A percentile compares a stretch with the other conserved stretches of the same genome.
Evolutionary conservation across 2,888 invertebrate genomes (phyloP).

Genomic region (Acrobasis repandana): DNA sequence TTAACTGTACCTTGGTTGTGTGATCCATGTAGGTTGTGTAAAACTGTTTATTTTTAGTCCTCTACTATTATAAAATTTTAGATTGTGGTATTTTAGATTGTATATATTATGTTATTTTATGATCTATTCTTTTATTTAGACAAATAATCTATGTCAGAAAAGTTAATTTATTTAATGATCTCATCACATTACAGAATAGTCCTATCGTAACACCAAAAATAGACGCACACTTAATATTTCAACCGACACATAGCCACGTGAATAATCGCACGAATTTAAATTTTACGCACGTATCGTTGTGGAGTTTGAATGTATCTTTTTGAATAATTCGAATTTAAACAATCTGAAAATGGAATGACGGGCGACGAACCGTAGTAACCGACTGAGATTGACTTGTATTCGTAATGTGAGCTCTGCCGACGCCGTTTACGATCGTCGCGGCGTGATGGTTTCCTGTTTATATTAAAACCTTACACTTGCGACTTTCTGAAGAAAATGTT

Average conservation of each 20-base stretch:
- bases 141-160: too few relatives aligned
- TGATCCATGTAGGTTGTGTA: not conserved
- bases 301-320: not conserved
- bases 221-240: conserved; percentile 14
- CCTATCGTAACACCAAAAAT: not conserved
- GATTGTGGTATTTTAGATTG: too few relatives aligned
- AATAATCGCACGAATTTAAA: conserved; percentile 3
- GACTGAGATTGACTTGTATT: conserved; percentile 45
- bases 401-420: conserved; percentile 45
- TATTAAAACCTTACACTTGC: conserved; percentile 34
- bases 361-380: conserved; percentile 32
- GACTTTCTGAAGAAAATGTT: conserved; percentile 24
- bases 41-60: not conserved
- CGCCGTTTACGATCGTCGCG: conserved; percentile 49
- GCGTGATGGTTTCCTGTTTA: conserved; percentile 64
- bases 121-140: too few relatives aligned
- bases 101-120: too few relatives aligned
- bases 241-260: not conserved
- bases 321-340: not conserved
- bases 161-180: too few relatives aligned
- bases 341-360: conserved; percentile 9
- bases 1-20: not conserved
- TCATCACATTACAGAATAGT: not conserved
- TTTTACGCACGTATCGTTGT: not conserved
- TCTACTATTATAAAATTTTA: too few relatives aligned